Conservation (phyloP, 1,140 invertebrate genomes). For the Nephila pilipes region DNA sequence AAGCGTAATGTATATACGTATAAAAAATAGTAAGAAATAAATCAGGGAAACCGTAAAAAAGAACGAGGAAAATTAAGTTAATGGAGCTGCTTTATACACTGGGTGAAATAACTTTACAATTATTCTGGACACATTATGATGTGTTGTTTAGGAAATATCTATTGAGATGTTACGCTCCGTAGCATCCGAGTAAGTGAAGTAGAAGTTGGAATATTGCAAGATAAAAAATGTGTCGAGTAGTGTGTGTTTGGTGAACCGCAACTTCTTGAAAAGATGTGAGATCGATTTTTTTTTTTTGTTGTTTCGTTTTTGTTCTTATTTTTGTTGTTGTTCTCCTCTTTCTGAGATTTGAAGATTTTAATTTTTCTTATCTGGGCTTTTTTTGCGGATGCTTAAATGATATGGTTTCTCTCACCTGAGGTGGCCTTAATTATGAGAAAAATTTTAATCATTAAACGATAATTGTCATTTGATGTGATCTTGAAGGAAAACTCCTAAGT, state of each 20-base stretch:
- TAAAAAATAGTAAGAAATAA: neutral
- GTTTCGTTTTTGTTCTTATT: neutral
- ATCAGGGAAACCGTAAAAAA: conserved; percentile 37
- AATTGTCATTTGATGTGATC: no score
- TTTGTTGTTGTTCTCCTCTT: neutral
- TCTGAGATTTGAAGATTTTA: neutral
- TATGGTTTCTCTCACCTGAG: neutral
- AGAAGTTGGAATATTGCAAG: neutral
- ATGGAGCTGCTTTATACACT: neutral
- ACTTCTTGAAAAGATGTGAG: neutral
- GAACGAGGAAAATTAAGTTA: conserved; percentile 40
- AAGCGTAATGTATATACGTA: neutral
- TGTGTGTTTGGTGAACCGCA: conserved; percentile 58
- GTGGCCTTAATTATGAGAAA: conserved; percentile 17
- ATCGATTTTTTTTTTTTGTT: neutral
- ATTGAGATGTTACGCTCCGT: conserved; percentile 3
- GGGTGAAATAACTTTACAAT: conserved; percentile 16
- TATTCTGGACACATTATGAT: conserved; percentile 24
- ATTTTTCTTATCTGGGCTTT: neutral
- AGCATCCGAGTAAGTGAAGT: neutral
- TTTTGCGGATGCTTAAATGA: neutral
- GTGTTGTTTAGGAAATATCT: conserved; percentile 60
- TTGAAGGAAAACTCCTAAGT: no score
- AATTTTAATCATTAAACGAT: no score
- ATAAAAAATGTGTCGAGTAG: conserved; percentile 2